phyloP scores from a whole-genome alignment of 2,113 vertebrate genomes.

The Bubo scandiacus region DNA sequence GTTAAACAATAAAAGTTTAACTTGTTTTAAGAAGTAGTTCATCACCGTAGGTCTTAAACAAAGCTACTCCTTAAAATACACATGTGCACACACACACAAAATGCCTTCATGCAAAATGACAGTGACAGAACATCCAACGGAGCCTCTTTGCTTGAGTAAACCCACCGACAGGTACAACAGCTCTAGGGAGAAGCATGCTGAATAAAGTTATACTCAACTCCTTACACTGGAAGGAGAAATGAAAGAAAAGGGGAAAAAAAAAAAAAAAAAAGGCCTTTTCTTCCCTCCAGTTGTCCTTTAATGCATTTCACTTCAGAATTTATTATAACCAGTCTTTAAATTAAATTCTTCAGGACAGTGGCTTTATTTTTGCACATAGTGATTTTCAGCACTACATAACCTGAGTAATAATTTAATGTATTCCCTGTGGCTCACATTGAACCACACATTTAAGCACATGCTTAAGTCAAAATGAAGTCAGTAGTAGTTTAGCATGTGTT shows the following conservation, averaged over 20 bases:
- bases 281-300: not conserved
- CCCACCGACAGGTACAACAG: not conserved
- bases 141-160: not conserved
- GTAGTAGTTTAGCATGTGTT: not conserved
- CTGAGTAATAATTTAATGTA: not conserved
- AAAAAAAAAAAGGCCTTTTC: not conserved
- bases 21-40: not conserved
- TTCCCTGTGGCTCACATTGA: not conserved
- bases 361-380: not conserved
- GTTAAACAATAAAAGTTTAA: conserved; percentile 28
- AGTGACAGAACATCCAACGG: not conserved
- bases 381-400: not conserved
- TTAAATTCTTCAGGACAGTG: not conserved
- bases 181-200: not conserved
- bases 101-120: not conserved
- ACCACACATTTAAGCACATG: not conserved
- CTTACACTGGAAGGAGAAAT: not conserved
- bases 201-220: not conserved
- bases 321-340: not conserved
- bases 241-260: not conserved
- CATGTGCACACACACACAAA: accelerated
- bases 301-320: not conserved
- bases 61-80: not conserved
- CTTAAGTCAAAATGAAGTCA: not conserved
- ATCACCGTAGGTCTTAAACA: not conserved